Base-by-base conservation (phyloP, 2,797 vertebrate species). In the Eulemur mongoz region DNA sequence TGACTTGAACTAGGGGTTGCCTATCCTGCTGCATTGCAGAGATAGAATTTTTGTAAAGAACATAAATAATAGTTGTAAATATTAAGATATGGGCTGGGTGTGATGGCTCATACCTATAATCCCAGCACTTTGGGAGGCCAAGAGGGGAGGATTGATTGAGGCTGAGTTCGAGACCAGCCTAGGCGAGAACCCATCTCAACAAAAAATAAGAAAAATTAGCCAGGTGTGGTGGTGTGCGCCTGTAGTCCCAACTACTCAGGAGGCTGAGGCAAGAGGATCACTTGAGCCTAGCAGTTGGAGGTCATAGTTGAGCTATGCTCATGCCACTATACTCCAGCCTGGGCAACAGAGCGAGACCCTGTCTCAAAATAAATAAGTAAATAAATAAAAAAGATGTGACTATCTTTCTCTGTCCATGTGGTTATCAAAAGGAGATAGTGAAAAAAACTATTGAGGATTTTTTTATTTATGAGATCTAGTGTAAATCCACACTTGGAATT, bases 1-100 rank as follows among this genome's bases (percentile, higher is more conserved):
- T 92, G 92, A 97, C 97, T 97, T 97, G 97, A 98, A 97, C 83
- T 85, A 94, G 59, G 85, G 63, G 75, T 96, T 54, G 83, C 91
- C 87, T 81, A 63, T 48, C 61, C 40, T 15, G 2, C 43, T 73
- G 43, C 65, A 25, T 83, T 50, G 57, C 61, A 50, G 81, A 83
- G 54, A 80, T 18, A 11, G 32, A 4, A 2, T 95, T 79, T 97
- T 93, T 91, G 76, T 92, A 45, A 81, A 94, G 95, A 94, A 89
- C 63, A 3, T 40, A 13, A 48, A 8, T 87, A 45, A n/a, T 12
- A 23, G 57, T 94, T 81, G 89, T 94, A 93, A 89, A 45, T 79
- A 67, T 69, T 38, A 22, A 82, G 63, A 65, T 65, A 65, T 18
- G 63, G 32, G 32, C 32, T 65, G 63, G 63, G 63, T 17, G 7